Conservation (phyloP, 2,888 invertebrate species). For the Eupithecia tripunctaria region DNA sequence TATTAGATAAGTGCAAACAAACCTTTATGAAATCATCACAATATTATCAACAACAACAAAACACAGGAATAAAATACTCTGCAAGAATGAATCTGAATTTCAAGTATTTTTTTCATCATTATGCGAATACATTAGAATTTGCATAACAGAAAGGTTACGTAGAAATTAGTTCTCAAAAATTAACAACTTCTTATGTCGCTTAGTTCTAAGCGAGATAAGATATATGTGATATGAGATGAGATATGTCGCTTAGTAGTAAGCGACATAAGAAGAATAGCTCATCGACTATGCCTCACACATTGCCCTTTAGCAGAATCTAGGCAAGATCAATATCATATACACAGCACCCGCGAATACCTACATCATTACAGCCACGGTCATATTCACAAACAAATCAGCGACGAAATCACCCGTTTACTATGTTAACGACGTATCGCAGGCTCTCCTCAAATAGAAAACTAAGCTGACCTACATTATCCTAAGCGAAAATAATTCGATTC, state of each 20-base stretch:
- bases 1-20: not conserved
- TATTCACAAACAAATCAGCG: constrained; percentile 33
- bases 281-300: constrained; percentile 14
- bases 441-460: constrained; percentile 39
- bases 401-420: constrained; percentile 41
- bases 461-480: constrained; percentile 46
- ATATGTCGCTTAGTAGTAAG: too few relatives aligned
- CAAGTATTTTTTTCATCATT: not conserved
- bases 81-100: not conserved
- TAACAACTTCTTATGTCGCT: too few relatives aligned
- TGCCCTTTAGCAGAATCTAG: constrained; percentile 22
- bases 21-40: not conserved
- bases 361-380: constrained; percentile 10
- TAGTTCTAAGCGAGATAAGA: too few relatives aligned
- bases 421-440: constrained; percentile 41
- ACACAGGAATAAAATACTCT: not conserved
- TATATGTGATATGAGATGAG: too few relatives aligned
- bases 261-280: constrained; percentile 2
- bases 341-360: constrained; percentile 24
- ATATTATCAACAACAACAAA: not conserved
- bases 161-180: not conserved
- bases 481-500: constrained; percentile 38
- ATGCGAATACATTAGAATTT: not conserved
- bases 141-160: not conserved
- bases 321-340: constrained; percentile 34